phyloP scores from a whole-genome alignment of 2,888 invertebrate species.

The Adelognathus sp. region DNA sequence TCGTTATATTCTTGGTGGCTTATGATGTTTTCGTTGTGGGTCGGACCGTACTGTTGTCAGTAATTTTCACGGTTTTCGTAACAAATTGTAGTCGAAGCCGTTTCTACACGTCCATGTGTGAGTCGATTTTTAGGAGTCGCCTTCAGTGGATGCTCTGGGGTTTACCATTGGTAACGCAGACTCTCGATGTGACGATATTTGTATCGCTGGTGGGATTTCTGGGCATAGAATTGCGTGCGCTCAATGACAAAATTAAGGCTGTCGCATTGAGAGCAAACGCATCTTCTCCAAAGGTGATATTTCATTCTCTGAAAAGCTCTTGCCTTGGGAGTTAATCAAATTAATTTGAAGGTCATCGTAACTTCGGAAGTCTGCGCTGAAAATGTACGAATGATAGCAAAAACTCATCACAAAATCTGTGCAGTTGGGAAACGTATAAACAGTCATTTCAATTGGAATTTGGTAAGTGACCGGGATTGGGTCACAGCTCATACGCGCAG shows the following conservation, averaged over 20 bases:
- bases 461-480: slow-evolving; percentile 27
- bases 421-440: slow-evolving; percentile 46
- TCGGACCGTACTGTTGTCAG: background rate
- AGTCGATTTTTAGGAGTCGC: background rate
- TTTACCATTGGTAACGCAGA: slow-evolving; percentile 9
- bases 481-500: background rate
- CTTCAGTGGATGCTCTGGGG: slow-evolving; percentile 10
- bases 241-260: slow-evolving; percentile 47
- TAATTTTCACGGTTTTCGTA: background rate
- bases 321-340: background rate
- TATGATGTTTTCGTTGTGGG: slow-evolving; percentile 4
- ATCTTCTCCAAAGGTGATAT: slow-evolving; percentile 34
- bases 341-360: slow-evolving; percentile 19
- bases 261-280: slow-evolving; percentile 48
- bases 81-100: background rate
- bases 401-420: slow-evolving; percentile 47
- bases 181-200: slow-evolving; percentile 48
- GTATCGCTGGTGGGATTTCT: slow-evolving; percentile 45
- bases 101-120: background rate
- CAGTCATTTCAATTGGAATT: slow-evolving; percentile 18
- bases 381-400: slow-evolving; percentile 42
- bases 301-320: background rate
- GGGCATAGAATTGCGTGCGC: slow-evolving; percentile 40
- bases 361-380: slow-evolving; percentile 52
- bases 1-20: background rate